Conservation (phyloP, 2,888 invertebrate genomes). For the Acanthococcus lagerstroemiae region DNA sequence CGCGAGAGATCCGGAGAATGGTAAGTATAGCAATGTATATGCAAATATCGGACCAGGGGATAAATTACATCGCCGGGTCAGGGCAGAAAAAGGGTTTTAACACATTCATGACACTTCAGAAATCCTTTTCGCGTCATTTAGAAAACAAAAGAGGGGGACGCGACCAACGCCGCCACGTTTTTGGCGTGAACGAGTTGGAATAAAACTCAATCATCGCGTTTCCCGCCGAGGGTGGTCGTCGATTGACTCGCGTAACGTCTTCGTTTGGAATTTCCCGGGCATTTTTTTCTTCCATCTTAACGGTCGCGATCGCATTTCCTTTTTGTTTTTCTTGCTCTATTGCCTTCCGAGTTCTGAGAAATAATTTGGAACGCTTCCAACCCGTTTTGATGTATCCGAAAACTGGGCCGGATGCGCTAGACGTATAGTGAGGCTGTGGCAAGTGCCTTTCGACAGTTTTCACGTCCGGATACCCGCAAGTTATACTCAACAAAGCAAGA, state of each 20-base stretch:
- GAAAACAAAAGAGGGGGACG: constrained; percentile 8
- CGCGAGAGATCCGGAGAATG: constrained; percentile 19
- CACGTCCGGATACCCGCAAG: too few species aligned
- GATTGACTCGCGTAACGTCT: background rate
- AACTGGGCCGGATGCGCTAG: too few species aligned
- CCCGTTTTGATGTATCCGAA: too few species aligned
- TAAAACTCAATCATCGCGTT: constrained; percentile 12
- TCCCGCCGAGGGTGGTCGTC: background rate
- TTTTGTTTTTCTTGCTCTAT: too few species aligned
- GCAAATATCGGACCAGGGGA: constrained; percentile 23
- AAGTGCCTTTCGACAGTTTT: too few species aligned
- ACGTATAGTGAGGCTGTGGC: too few species aligned
- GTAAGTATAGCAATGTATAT: constrained; percentile 22
- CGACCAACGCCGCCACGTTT: too few species aligned
- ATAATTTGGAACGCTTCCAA: too few species aligned
- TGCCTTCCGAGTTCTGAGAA: too few species aligned
- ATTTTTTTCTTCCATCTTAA: too few species aligned
- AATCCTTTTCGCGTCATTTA: constrained; percentile 26
- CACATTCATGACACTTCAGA: constrained; percentile 21
- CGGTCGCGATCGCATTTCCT: too few species aligned
- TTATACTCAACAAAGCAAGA: too few species aligned
- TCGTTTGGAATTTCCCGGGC: background rate
- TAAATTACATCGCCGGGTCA: constrained; percentile 17
- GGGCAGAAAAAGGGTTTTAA: constrained; percentile 25
- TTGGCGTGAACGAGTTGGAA: constrained; percentile 9